These are phyloP conservation scores for Peromyscus californicus DNA, from an alignment of 2,113 vertebrate genomes.

Conservation along the genomic window DNA sequence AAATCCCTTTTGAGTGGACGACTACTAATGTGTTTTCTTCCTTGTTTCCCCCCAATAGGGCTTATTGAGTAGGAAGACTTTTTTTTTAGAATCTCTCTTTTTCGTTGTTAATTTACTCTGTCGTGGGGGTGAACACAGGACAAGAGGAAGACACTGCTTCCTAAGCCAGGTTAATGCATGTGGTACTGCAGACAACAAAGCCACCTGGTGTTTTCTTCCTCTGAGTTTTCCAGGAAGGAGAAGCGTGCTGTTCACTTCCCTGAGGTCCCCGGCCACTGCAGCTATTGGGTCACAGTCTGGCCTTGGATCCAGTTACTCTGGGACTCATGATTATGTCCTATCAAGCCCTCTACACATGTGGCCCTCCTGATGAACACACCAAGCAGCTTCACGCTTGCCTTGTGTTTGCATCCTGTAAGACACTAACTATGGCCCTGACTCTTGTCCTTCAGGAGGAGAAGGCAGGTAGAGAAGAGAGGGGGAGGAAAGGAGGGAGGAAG, in stretches of 20 bases:
- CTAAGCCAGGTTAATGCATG: background rate
- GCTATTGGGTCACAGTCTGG: background rate
- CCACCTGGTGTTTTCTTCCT: background rate
- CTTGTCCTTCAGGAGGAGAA: background rate
- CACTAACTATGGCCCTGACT: background rate
- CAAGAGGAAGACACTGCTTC: background rate
- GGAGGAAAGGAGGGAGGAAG: background rate
- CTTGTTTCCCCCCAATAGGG: background rate
- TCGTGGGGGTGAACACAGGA: background rate
- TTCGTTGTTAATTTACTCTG: conserved; percentile 8
- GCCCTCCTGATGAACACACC: background rate
- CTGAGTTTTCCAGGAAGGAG: conserved; percentile 17
- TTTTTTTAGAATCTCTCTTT: conserved; percentile 6
- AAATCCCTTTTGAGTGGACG: conserved; percentile 73
- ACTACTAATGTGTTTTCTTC: conserved; percentile 23
- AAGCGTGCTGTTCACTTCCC: background rate
- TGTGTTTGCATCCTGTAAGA: background rate
- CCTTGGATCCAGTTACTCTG: background rate
- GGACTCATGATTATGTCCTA: background rate
- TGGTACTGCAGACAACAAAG: background rate
- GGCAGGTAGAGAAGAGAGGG: background rate
- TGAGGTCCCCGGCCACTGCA: background rate
- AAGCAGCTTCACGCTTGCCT: background rate
- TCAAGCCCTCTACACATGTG: background rate
- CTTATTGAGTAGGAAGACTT: conserved; percentile 23